These are phyloP conservation scores for Amblyjoppa fuscipennis DNA, from an alignment of 2,888 invertebrate genomes.

Conservation along the genomic window DNA sequence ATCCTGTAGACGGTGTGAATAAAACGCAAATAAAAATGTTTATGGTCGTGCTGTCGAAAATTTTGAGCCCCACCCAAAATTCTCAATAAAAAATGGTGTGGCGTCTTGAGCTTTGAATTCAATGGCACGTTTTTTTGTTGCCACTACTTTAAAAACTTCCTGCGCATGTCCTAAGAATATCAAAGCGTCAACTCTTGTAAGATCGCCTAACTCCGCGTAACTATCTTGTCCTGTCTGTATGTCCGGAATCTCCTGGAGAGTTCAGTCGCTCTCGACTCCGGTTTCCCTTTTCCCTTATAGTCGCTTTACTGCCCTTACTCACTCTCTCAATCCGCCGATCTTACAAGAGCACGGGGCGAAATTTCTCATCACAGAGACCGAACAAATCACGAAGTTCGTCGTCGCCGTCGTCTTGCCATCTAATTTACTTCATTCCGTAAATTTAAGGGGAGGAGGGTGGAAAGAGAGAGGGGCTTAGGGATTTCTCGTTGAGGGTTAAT, in stretches of 20 bases:
- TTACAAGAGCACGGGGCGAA: conserved; percentile 29
- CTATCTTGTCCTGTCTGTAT: background rate
- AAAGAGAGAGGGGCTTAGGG: conserved; percentile 29
- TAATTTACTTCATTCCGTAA: conserved; percentile 43
- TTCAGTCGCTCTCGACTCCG: background rate
- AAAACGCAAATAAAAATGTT: too few species aligned
- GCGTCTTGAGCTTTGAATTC: too few species aligned
- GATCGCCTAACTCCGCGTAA: background rate
- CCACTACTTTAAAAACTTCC: background rate
- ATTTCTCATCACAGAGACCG: conserved; percentile 48
- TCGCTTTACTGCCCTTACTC: background rate
- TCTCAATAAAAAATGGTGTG: too few species aligned
- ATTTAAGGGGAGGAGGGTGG: conserved; percentile 29
- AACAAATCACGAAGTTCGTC: conserved; percentile 52
- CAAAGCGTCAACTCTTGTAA: background rate
- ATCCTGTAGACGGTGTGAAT: too few species aligned
- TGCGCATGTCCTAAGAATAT: background rate
- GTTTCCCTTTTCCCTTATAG: conserved; percentile 2
- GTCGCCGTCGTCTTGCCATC: conserved; percentile 36
- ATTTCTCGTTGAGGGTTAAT: conserved; percentile 58
- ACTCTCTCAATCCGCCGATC: conserved; percentile 43
- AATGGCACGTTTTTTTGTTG: too few species aligned
- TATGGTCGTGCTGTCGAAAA: too few species aligned
- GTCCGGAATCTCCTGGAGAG: background rate
- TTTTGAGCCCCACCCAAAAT: too few species aligned